A percentile compares a stretch with the other conserved stretches of the same genome.
These are phyloP conservation scores for Platycnemis pennipes DNA, from an alignment of 2,888 invertebrate species.

Conservation along the genomic window DNA sequence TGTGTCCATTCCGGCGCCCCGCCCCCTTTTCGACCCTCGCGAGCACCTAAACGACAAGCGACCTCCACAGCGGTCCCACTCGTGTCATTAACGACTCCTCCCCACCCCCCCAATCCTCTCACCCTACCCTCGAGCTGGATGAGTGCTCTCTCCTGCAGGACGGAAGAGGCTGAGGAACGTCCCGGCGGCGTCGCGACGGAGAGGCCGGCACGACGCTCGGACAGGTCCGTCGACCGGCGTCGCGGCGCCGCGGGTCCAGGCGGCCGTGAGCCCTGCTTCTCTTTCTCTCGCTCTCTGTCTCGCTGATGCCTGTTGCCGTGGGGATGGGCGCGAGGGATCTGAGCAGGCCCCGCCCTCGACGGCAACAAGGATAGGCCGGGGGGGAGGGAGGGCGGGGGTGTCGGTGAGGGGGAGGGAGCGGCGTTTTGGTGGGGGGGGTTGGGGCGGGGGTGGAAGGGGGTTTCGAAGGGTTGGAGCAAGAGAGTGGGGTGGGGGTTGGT, in stretches of 20 bases:
- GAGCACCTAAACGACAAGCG: background rate
- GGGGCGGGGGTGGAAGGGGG: background rate
- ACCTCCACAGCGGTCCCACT: background rate
- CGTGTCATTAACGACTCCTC: background rate
- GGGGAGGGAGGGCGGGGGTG: background rate
- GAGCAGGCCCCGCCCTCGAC: slow-evolving; percentile 58
- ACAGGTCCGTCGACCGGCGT: background rate
- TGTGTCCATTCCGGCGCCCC: background rate
- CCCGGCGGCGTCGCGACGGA: background rate
- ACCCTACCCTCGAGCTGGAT: background rate
- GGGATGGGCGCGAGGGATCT: slow-evolving; percentile 53
- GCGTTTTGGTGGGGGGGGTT: background rate
- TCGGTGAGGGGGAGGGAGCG: background rate
- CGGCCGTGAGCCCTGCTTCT: too few relatives aligned
- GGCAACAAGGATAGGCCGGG: background rate
- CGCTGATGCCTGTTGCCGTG: slow-evolving; percentile 52
- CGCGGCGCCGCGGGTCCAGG: background rate
- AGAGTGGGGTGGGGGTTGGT: background rate
- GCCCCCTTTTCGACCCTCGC: background rate
- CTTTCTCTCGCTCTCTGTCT: background rate
- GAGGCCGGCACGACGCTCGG: background rate
- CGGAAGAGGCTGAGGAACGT: background rate
- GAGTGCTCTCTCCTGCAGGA: background rate
- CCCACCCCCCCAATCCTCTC: background rate
- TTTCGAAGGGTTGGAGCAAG: background rate